Conservation (phyloP, 2,113 vertebrate genomes). For the Sapajus apella region DNA sequence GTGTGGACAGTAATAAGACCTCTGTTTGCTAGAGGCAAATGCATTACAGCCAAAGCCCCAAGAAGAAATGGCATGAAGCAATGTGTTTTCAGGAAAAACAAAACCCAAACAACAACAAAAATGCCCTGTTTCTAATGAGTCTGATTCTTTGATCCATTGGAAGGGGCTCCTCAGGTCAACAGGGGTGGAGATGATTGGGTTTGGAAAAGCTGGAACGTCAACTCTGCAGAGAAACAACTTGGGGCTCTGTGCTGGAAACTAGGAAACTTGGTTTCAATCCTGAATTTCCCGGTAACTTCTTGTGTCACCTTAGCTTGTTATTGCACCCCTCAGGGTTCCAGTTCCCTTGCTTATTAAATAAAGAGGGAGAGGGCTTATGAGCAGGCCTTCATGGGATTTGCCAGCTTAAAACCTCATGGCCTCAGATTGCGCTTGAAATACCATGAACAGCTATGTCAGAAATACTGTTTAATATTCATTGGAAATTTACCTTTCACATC, state of each 20-base stretch:
- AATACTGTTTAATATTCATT: slow-evolving; percentile 13
- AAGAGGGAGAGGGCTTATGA: not conserved
- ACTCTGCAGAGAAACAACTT: not conserved
- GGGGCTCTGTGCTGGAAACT: not conserved
- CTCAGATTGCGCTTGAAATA: not conserved
- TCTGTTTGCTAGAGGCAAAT: not conserved
- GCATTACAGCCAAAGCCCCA: not conserved
- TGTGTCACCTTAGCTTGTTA: not conserved
- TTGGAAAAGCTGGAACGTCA: not conserved
- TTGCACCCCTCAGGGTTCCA: not conserved
- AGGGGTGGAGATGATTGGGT: not conserved
- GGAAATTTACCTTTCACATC: not conserved
- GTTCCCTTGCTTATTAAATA: not conserved
- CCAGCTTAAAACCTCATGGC: not conserved
- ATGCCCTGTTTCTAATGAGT: not conserved
- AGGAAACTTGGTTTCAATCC: not conserved
- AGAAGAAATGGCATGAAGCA: not conserved
- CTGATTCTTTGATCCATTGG: not conserved
- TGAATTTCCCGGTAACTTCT: not conserved
- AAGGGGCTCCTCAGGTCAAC: not conserved
- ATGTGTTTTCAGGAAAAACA: not conserved
- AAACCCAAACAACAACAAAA: not conserved
- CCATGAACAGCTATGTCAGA: not conserved
- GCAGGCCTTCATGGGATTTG: not conserved
- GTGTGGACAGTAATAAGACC: not conserved